Evolutionary conservation across 2,113 vertebrate species (phyloP), one percentile per base, ranked within the genome.

Genomic region (Brachypodius melanocephalos): DNA sequence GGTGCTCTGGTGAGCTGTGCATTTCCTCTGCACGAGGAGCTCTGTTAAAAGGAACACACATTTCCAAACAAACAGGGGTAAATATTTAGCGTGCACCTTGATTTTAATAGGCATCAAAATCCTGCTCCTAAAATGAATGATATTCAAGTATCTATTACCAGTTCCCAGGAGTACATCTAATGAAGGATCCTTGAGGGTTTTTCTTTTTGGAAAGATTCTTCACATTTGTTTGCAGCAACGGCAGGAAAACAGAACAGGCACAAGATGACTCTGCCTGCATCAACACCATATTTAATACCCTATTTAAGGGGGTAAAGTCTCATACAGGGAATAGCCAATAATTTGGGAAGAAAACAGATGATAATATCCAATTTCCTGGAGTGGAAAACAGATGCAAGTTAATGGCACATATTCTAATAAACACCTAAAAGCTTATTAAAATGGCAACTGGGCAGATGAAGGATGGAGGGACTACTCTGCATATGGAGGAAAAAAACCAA

Each of bases 111-210:
- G 92, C 92, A 62, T 91, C 88, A 51, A 76, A 94, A 87, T 34
- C 90, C 78, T 67, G 42, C 94, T 96, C 94, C 95, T 93, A 88
- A 96, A 96, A 93, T 94, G 92, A 96, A 97, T 92, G 78, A 94
- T 88, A 84, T 85, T 96, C 94, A 90, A 96, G 90, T 76, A 89
- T 90, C 92, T 91, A 89, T 88, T 95, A 96, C 84, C 88, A 66
- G 72, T 90, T 97, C 96, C 85, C 91, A 89, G 45, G 54, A 96
- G 88, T 38, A 63, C 79, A 90, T 79, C 93, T 96, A 95, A 92
- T 86, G 93, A 86, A 97, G 88, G 85, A 94, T 97, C 93, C 96
- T 93, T 78, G 89, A 96, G 92, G 80, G 79, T 69, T 67, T 88
- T 91, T 90, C 88, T 66, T 89, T 94, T 96, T 84, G 88, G 88